Conservation (phyloP, 2,797 vertebrate genomes). For the Takifugu ocellatus region DNA sequence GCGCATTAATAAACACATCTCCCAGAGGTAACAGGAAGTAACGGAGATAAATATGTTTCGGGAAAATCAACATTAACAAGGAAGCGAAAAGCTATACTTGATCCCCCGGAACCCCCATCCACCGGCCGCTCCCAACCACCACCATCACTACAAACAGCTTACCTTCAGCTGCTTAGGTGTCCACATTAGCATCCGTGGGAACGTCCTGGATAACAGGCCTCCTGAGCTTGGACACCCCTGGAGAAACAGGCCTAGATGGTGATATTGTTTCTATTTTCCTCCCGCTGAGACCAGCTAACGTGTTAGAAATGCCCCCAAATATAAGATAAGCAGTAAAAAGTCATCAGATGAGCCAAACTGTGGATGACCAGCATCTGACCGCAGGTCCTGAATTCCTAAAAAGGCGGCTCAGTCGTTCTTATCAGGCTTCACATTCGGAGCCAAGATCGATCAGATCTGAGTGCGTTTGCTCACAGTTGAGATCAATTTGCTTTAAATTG, state of each 20-base stretch:
- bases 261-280: background rate
- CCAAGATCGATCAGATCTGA: constrained; percentile 42
- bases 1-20: constrained; percentile 93
- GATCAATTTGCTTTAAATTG: constrained; percentile 71
- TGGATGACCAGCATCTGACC: too few species aligned
- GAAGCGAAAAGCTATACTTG: constrained; percentile 39
- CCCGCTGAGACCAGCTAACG: too few species aligned
- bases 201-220: constrained; percentile 20
- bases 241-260: constrained; percentile 13
- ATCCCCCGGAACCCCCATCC: constrained; percentile 1
- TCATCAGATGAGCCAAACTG: too few species aligned
- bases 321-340: too few species aligned
- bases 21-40: constrained; percentile 82
- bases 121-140: background rate
- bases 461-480: constrained; percentile 45
- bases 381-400: too few species aligned
- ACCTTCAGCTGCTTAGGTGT: constrained; percentile 37
- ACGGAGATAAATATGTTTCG: constrained; percentile 87
- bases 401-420: constrained; percentile 1
- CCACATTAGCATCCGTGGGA: constrained; percentile 34
- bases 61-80: constrained; percentile 49
- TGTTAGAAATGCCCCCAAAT: too few species aligned
- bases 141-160: constrained; percentile 12
- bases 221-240: constrained; percentile 20
- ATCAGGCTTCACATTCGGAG: constrained; percentile 25